phyloP scores from a whole-genome alignment of 2,888 invertebrate genomes.

The Platypus cylindrus region DNA sequence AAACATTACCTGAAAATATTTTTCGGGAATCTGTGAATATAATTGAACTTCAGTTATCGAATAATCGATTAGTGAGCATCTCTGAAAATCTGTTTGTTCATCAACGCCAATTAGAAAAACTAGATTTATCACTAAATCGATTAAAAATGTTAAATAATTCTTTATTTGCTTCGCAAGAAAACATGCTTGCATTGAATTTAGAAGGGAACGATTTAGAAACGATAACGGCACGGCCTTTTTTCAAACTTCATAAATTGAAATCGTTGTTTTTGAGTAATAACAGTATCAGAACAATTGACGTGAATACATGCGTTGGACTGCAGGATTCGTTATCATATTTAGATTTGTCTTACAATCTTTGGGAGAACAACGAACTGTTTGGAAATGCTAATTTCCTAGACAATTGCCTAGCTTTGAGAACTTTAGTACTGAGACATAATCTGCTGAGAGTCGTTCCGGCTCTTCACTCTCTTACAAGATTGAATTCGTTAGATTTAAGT shows the following conservation, averaged over 20 bases:
- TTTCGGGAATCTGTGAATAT: constrained; percentile 48
- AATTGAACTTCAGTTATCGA: constrained; percentile 46
- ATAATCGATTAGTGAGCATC: constrained; percentile 39
- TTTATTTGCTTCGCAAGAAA: constrained; percentile 39
- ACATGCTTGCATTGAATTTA: constrained; percentile 17
- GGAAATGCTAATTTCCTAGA: constrained; percentile 17
- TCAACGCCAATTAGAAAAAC: constrained; percentile 45
- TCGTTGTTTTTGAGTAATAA: constrained; percentile 45
- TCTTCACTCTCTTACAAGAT: constrained; percentile 5
- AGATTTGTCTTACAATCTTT: constrained; percentile 20
- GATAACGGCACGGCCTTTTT: constrained; percentile 12
- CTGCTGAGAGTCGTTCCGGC: constrained; percentile 11
- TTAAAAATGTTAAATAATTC: constrained; percentile 46
- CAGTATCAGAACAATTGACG: constrained; percentile 38
- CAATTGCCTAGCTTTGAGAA: constrained; percentile 11
- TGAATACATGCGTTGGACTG: constrained; percentile 37
- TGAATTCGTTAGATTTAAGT: constrained; percentile 18
- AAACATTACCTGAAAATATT: constrained; percentile 45
- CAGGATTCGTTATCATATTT: constrained; percentile 13
- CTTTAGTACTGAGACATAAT: constrained; percentile 14
- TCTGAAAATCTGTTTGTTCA: constrained; percentile 48
- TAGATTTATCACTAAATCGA: constrained; percentile 57
- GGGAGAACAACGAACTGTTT: constrained; percentile 11
- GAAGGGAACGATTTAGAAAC: constrained; percentile 12
- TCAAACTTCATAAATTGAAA: constrained; percentile 9